Evolutionary conservation across 2,888 invertebrate genomes (phyloP), one percentile per base, ranked within the genome.

Genomic region (Rhamnusium bicolor): DNA sequence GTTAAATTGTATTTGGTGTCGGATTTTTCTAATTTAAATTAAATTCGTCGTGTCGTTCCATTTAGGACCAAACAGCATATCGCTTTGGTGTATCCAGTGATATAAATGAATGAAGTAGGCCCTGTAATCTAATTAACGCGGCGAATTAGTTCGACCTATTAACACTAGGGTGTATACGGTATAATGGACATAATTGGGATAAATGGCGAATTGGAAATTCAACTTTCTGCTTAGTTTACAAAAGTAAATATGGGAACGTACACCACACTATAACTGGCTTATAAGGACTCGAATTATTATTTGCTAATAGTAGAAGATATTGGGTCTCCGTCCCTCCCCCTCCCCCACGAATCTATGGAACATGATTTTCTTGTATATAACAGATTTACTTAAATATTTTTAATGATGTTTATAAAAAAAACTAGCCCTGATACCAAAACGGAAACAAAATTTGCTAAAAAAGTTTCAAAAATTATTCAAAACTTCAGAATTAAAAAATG

Each of bases 161-260:
- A 54, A 54, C 54, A 24, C 21, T 12, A 21, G 12, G 21, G 7
- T 27, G n/a, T n/a, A n/a, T n/a, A n/a, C n/a, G n/a, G 14, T 54
- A 24, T 54, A 54, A 54, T 27, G 24, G 54, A 54, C 54, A 21
- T 54, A 54, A 54, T 54, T 14, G 21, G 24, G 54, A 24, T 21
- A 21, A 27, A 27, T 24, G 12, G 14, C 24, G 54, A 8, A 51
- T 51, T 2, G 51, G 51, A 51, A 51, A 51, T 12, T 51, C 51
- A 21, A 12, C n/a, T 10, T 19, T n/a, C n/a, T n/a, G n/a, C 40
- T 40, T 12, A 10, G 40, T 10, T 2, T n/a, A 12, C 10, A 40
- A 40, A n/a, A 40, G 40, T 1, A 40, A 40, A 40, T n/a, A 12
- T n/a, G 40, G 5, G 1, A 2, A 12, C 40, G n/a, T 40, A 12